phyloP scores from a whole-genome alignment of 2,113 vertebrate species.

The Ptychochromis oligacanthus region DNA sequence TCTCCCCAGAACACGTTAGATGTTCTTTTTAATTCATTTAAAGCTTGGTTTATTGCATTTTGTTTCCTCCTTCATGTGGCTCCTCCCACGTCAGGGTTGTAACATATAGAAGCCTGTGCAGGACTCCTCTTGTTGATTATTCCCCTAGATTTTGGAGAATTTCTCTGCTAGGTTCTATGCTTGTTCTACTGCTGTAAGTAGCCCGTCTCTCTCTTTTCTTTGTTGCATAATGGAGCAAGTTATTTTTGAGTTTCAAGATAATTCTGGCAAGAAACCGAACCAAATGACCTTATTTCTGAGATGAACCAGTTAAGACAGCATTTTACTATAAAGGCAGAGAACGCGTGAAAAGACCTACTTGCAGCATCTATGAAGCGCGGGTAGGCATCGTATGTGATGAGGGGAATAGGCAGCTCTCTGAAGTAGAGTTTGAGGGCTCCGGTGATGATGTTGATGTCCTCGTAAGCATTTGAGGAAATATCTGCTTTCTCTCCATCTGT shows the following conservation, averaged over 20 bases:
- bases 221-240: background rate
- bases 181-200: too few species aligned
- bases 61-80: background rate
- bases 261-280: too few species aligned
- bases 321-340: background rate
- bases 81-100: background rate
- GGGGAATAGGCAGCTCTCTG: slow-evolving; percentile 97
- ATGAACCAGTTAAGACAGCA: background rate
- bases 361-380: slow-evolving; percentile 96
- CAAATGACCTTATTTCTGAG: too few species aligned
- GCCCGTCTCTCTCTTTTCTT: too few species aligned
- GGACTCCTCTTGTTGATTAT: background rate
- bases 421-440: slow-evolving; percentile 99
- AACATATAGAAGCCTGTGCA: background rate
- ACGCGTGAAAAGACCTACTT: slow-evolving; percentile 36
- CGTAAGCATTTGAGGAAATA: slow-evolving; percentile 95
- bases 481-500: slow-evolving; percentile 97
- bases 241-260: background rate
- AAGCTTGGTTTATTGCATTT: too few species aligned
- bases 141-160: background rate
- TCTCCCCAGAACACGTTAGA: too few species aligned
- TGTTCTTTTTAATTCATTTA: too few species aligned
- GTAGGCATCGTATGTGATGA: slow-evolving; percentile 98
- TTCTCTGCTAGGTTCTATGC: too few species aligned
- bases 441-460: slow-evolving; percentile 99